Evolutionary conservation across 2,797 vertebrate species (phyloP).

Genomic region (Naso thynnoides): DNA sequence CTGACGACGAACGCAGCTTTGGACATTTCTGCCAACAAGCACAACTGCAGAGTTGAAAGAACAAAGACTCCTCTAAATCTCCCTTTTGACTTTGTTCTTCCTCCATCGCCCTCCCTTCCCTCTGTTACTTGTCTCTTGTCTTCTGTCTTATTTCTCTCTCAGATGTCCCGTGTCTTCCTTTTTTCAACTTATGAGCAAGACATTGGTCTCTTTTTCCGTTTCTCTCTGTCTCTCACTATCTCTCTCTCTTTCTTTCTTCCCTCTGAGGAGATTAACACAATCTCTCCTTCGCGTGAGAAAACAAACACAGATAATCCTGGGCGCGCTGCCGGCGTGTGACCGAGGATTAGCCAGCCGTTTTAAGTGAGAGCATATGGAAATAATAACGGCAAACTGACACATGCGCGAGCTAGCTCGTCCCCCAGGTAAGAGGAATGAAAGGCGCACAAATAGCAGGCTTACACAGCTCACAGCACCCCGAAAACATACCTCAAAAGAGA

Average conservation of each 20-base stretch:
- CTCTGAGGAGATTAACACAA: constrained; percentile 84
- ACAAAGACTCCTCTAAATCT: constrained; percentile 75
- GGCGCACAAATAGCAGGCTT: constrained; percentile 69
- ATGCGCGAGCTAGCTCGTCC: constrained; percentile 55
- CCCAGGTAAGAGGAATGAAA: constrained; percentile 67
- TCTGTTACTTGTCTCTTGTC: constrained; percentile 59
- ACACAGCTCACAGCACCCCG: constrained; percentile 61
- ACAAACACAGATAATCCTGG: constrained; percentile 87
- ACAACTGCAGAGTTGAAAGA: constrained; percentile 62
- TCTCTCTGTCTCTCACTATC: constrained; percentile 22
- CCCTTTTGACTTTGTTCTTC: constrained; percentile 74
- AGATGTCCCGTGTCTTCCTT: constrained; percentile 48
- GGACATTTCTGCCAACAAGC: constrained; percentile 72
- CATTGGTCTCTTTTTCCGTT: constrained; percentile 35
- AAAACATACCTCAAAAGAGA: constrained; percentile 56
- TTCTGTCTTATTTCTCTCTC: constrained; percentile 58
- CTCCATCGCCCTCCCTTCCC: constrained; percentile 51
- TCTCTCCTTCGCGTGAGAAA: constrained; percentile 83
- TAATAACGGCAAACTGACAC: constrained; percentile 74
- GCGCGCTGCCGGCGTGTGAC: constrained; percentile 81
- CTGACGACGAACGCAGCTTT: constrained; percentile 70
- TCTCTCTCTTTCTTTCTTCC: constrained; percentile 22
- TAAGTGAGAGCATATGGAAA: constrained; percentile 82
- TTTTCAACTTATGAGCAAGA: constrained; percentile 44
- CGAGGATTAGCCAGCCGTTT: constrained; percentile 81